phyloP scores from a whole-genome alignment of 1,140 invertebrate species.

The Drosophila baimaii region DNA sequence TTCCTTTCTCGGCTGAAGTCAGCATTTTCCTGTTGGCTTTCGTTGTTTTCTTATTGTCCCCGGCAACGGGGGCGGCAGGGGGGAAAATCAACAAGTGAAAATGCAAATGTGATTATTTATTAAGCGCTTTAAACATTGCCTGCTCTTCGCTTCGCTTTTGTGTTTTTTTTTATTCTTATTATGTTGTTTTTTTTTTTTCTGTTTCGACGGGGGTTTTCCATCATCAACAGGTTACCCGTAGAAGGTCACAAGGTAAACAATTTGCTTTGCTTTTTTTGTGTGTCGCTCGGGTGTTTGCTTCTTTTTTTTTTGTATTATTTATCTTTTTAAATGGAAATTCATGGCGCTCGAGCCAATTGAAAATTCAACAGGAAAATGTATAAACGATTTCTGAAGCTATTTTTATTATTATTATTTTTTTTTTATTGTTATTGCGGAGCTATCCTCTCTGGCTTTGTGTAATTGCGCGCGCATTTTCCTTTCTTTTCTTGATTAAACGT shows the following conservation, averaged over 20 bases:
- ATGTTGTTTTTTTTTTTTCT: conserved; percentile 5
- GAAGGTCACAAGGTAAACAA: conserved; percentile 46
- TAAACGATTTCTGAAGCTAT: conserved; percentile 61
- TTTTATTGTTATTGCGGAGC: not conserved
- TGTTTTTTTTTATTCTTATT: not conserved
- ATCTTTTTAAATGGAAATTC: conserved; percentile 64
- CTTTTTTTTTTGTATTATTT: no score
- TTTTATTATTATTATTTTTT: conserved; percentile 11
- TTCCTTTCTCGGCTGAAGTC: conserved; percentile 20
- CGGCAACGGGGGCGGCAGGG: no score
- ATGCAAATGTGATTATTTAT: conserved; percentile 83
- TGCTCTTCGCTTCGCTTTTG: conserved; percentile 9
- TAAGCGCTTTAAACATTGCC: conserved; percentile 79
- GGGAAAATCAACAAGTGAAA: conserved; percentile 81
- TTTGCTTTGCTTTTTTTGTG: conserved; percentile 44
- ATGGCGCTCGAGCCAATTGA: conserved; percentile 55
- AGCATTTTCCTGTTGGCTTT: conserved; percentile 45
- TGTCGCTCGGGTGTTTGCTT: conserved; percentile 10
- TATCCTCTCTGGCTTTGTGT: conserved; percentile 7
- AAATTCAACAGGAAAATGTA: conserved; percentile 69
- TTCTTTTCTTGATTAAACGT: conserved; percentile 70
- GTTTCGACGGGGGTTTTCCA: conserved; percentile 3
- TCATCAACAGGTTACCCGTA: conserved; percentile 35
- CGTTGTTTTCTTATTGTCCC: conserved; percentile 20
- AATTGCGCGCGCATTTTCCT: conserved; percentile 30